Conservation (phyloP, 2,797 vertebrate genomes). For the Picus viridis region DNA sequence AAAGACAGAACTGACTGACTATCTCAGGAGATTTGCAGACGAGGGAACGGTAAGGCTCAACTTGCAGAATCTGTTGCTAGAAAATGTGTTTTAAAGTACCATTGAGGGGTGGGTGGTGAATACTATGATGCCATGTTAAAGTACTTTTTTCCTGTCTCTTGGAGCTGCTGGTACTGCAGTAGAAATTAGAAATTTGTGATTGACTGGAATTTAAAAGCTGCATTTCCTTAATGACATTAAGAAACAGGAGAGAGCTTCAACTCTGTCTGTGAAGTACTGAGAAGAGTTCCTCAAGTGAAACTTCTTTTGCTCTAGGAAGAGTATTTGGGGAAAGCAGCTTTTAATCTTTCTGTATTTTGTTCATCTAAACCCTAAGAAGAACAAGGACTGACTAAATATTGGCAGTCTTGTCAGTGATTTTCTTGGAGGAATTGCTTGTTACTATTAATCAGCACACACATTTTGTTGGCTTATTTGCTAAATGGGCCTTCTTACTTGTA, state of each 20-base stretch:
- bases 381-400: not conserved
- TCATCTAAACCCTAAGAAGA: not conserved
- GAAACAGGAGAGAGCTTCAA: not conserved
- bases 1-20: constrained; percentile 87
- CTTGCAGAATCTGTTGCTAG: not conserved
- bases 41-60: constrained; percentile 88
- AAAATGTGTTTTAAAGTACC: not conserved
- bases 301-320: not conserved
- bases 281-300: not conserved
- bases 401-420: not conserved
- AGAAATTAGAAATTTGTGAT: not conserved
- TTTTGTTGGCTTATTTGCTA: not conserved
- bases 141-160: not conserved
- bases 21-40: constrained; percentile 87
- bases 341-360: not conserved
- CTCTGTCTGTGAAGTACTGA: not conserved
- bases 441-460: not conserved
- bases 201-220: not conserved
- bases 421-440: not conserved
- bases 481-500: not conserved
- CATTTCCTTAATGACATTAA: not conserved
- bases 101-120: not conserved
- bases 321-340: not conserved
- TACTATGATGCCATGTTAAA: not conserved
- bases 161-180: not conserved